Percentiles rank a stretch among this genome's conserved stretches.
phyloP scores from a whole-genome alignment of 2,888 invertebrate species.

The Chymomyza caudatula region DNA sequence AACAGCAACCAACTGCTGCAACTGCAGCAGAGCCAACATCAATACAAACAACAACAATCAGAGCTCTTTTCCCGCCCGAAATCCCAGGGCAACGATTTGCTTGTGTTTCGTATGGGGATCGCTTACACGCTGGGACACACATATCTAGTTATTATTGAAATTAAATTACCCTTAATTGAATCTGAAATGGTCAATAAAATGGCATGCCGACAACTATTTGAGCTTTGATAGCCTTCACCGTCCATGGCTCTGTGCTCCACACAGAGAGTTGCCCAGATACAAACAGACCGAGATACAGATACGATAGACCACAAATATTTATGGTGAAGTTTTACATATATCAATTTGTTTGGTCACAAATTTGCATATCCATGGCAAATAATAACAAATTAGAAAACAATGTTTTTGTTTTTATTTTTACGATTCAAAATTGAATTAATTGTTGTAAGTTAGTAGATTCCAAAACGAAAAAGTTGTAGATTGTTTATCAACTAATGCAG shows the following conservation, averaged over 20 bases:
- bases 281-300: background rate
- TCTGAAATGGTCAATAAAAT: conserved; percentile 71
- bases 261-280: background rate
- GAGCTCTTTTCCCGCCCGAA: background rate
- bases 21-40: conserved; percentile 5
- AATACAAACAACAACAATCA: background rate
- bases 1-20: conserved; percentile 10
- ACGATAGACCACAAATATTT: conserved; percentile 43
- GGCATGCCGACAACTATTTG: conserved; percentile 67
- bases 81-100: conserved; percentile 1
- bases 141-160: conserved; percentile 69
- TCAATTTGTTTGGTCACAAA: conserved; percentile 40
- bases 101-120: conserved; percentile 3
- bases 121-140: conserved; percentile 25
- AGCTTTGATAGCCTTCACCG: conserved; percentile 51
- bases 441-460: conserved; percentile 39
- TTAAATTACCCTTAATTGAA: conserved; percentile 72
- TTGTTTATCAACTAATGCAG: conserved; percentile 57
- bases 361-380: conserved; percentile 59
- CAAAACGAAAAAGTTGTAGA: conserved; percentile 30
- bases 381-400: conserved; percentile 11
- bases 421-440: conserved; percentile 63
- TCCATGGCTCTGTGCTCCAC: conserved; percentile 6
- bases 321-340: conserved; percentile 10
- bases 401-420: conserved; percentile 45